Evolutionary conservation across 2,113 vertebrate species (phyloP).

Genomic region (Pelobates fuscus): DNA sequence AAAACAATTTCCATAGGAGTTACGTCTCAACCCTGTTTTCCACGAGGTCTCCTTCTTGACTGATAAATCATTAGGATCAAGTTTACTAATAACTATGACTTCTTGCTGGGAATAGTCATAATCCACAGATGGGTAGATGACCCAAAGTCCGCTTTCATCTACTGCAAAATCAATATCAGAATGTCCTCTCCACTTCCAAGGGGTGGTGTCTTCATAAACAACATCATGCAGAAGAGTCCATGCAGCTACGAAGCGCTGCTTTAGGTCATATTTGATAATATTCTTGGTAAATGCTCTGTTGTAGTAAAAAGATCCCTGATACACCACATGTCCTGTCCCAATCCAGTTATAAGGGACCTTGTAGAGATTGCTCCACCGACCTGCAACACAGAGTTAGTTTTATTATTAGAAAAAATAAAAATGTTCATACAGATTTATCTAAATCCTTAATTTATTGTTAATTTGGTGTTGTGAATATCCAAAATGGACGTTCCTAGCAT

Average conservation of each 20-base stretch:
- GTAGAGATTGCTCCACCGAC: slow-evolving; percentile 96
- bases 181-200: slow-evolving; percentile 97
- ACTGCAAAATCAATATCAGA: slow-evolving; percentile 96
- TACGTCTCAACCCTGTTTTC: slow-evolving; percentile 86
- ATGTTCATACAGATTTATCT: no score
- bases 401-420: neutral
- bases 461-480: no score
- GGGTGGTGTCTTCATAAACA: slow-evolving; percentile 89
- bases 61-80: slow-evolving; percentile 88
- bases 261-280: slow-evolving; percentile 95
- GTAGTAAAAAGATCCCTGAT: slow-evolving; percentile 92
- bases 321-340: slow-evolving; percentile 94
- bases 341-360: slow-evolving; percentile 98
- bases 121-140: slow-evolving; percentile 88
- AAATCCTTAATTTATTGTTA: no score
- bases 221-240: slow-evolving; percentile 90
- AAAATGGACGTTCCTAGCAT: no score
- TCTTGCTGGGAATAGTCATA: slow-evolving; percentile 86
- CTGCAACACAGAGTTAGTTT: slow-evolving; percentile 52
- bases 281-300: slow-evolving; percentile 97
- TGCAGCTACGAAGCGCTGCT: slow-evolving; percentile 86
- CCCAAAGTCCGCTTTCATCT: slow-evolving; percentile 96
- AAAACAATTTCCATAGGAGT: slow-evolving; percentile 94
- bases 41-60: slow-evolving; percentile 89
- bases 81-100: slow-evolving; percentile 87